Percentiles rank a stretch among this genome's conserved stretches.
Evolutionary conservation across 2,797 vertebrate genomes (phyloP).

Genomic region (Cryptoprocta ferox): DNA sequence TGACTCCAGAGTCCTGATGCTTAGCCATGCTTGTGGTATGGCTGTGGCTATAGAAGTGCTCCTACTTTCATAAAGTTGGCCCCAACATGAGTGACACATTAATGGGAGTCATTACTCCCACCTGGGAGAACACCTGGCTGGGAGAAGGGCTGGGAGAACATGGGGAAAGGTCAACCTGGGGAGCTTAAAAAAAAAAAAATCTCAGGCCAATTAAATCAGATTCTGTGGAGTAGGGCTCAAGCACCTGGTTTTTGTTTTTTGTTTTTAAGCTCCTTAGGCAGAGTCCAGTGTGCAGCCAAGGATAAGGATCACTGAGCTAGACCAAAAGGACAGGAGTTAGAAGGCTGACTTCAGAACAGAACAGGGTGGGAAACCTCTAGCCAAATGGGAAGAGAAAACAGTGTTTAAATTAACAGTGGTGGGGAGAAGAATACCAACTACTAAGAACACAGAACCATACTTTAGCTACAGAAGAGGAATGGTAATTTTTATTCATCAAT

Average conservation of each 20-base stretch:
- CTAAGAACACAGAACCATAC: neutral
- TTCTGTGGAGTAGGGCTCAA: neutral
- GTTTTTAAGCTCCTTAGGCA: neutral
- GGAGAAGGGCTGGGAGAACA: neutral
- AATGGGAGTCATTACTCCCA: neutral
- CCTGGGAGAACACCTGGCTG: neutral
- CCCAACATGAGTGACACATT: neutral
- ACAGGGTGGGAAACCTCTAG: neutral
- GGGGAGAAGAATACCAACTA: neutral
- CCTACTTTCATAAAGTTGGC: neutral
- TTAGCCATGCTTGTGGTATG: neutral
- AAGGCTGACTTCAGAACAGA: slow-evolving; percentile 20
- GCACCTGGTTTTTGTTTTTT: neutral
- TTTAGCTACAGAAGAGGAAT: neutral
- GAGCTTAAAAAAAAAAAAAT: neutral
- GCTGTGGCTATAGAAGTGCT: neutral
- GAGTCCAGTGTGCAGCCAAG: neutral
- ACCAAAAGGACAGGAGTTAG: neutral
- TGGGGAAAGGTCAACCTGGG: neutral
- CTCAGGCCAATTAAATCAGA: neutral
- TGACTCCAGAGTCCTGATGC: neutral
- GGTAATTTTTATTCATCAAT: neutral
- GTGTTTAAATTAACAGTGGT: slow-evolving; percentile 3
- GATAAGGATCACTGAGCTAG: neutral
- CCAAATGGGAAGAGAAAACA: neutral